Conservation (phyloP, 2,113 vertebrate genomes). For the Phyllostomus discolor region DNA sequence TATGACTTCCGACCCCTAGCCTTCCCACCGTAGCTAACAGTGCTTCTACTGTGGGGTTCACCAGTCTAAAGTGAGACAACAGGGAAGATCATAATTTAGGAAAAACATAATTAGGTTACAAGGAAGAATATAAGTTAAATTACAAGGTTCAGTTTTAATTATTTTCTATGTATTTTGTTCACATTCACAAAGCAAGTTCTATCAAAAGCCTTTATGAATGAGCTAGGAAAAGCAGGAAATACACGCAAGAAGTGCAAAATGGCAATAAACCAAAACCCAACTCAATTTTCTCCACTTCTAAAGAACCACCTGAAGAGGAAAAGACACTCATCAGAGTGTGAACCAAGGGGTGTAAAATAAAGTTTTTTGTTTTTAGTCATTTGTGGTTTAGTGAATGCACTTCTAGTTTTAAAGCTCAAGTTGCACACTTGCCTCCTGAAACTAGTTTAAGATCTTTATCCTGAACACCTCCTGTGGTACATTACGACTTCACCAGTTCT, state of each 20-base stretch:
- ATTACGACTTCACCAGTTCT: conserved; percentile 39
- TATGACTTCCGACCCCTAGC: neutral
- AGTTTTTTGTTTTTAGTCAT: neutral
- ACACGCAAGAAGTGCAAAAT: neutral
- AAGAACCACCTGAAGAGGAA: neutral
- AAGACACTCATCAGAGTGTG: neutral
- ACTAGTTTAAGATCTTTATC: neutral
- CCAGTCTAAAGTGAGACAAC: neutral
- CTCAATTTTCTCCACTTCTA: neutral
- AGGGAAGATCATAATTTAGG: neutral
- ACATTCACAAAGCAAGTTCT: neutral
- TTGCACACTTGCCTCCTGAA: neutral
- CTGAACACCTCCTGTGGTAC: neutral
- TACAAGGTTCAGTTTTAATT: neutral
- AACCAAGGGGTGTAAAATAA: neutral
- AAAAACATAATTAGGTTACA: neutral
- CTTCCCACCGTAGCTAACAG: neutral
- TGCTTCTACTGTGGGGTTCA: neutral
- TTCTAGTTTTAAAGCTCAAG: neutral
- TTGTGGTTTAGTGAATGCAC: conserved; percentile 11
- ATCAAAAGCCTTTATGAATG: neutral
- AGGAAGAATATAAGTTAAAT: neutral
- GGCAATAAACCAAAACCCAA: conserved; percentile 13
- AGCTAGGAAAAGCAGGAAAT: neutral
- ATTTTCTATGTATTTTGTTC: neutral